Evolutionary conservation across 2,888 invertebrate genomes (phyloP), one percentile per base, ranked within the genome.

Genomic region (Margaritifera margaritifera): DNA sequence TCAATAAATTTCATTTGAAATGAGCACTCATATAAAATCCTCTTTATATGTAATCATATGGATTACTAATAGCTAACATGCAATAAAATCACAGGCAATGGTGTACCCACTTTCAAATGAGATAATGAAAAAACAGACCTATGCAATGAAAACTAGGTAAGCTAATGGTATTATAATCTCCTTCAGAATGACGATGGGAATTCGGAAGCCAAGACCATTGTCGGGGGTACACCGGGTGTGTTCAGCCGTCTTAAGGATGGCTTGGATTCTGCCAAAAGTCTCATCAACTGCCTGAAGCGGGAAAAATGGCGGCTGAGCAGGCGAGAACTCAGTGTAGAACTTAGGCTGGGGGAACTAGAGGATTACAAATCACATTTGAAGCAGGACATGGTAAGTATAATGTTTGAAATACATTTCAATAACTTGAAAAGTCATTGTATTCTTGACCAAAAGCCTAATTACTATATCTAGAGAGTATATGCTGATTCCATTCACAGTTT

Each of bases 291-390:
- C 18, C 64, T 85, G 27, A 84, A 83, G 71, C 69, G 81, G 22
- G 84, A 85, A 74, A 85, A 84, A 72, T 83, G 85, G 84, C 77
- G 83, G 2, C 79, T 85, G 27, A 83, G 78, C 75, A 78, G 82
- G 72, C 74, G 84, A 52, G 79, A 84, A 69, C 79, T 83, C 80
- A 85, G 85, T 65, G 79, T 85, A 19, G 84, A 85, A 64, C 71
- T 85, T 51, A 71, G 83, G 31, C 82, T 83, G 80, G 84, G 79
- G 4, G 85, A 85, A 74, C 76, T 85, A 58, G 85, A 84, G 60
- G 85, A 84, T 42, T 83, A 83, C 74, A 85, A 84, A 69, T 64
- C 69, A 0, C 83, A 85, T 65, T 72, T 85, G 24, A 84, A 82
- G 57, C 69, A 75, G 54, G 85, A 85, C 64, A 83, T 85, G 85